Conservation (phyloP, 2,797 vertebrate species). For the Pseudotriccus pelzelni region DNA sequence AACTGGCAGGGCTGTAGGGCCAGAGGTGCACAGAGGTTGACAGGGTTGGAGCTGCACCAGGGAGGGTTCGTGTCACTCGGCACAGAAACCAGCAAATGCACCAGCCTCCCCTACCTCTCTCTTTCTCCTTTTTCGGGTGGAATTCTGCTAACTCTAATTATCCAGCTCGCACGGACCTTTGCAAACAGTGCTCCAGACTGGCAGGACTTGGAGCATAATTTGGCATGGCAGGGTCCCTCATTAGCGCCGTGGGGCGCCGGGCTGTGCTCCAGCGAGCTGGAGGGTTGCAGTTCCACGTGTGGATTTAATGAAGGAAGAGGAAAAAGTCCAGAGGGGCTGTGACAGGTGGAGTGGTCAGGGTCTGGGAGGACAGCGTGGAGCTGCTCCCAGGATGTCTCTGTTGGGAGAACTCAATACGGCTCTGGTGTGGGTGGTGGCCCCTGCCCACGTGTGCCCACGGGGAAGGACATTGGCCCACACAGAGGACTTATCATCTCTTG, state of each 20-base stretch:
- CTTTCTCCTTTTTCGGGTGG: background rate
- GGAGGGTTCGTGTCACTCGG: background rate
- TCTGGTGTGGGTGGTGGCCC: rapidly evolving
- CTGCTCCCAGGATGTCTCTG: background rate
- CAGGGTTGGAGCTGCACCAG: background rate
- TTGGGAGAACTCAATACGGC: background rate
- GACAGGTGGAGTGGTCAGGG: background rate
- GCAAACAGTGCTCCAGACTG: background rate
- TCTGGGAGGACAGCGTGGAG: background rate
- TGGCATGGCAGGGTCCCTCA: background rate
- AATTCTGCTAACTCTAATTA: background rate
- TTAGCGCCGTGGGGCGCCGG: background rate
- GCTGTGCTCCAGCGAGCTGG: background rate
- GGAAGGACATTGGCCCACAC: background rate
- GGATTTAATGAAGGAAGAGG: background rate
- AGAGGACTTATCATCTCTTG: background rate
- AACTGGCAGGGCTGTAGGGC: background rate
- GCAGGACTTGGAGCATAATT: background rate
- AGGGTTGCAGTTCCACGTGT: background rate
- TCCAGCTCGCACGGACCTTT: background rate
- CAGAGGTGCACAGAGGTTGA: background rate
- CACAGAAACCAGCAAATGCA: background rate
- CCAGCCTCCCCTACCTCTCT: background rate
- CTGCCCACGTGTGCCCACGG: rapidly evolving
- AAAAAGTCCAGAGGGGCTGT: background rate